phyloP scores from a whole-genome alignment of 1,140 invertebrate genomes.

The Neotoxoptera formosana region DNA sequence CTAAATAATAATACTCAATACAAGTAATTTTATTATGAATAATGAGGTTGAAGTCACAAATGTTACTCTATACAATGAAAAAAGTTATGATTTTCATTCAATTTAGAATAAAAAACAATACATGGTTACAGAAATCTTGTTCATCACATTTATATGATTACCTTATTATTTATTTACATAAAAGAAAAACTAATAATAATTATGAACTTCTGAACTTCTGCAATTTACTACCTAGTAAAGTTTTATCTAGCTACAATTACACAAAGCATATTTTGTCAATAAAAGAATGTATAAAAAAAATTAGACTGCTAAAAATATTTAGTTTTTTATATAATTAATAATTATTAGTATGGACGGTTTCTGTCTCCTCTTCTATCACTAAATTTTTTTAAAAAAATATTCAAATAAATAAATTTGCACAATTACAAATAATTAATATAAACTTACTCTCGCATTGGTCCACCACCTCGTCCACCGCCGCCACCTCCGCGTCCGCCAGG shows the following conservation, averaged over 20 bases:
- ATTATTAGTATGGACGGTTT: constrained; percentile 53
- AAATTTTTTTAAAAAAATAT: not conserved
- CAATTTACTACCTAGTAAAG: constrained; percentile 2
- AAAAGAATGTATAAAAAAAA: constrained; percentile 48
- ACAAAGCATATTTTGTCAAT: constrained; percentile 43
- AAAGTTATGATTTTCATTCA: not conserved
- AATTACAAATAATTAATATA: not conserved
- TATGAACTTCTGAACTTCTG: constrained; percentile 26
- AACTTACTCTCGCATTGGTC: constrained; percentile 59
- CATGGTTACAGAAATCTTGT: constrained; percentile 46
- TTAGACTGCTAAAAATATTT: constrained; percentile 16
- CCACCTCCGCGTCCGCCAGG: constrained; percentile 42
- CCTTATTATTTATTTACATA: constrained; percentile 53
- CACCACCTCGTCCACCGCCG: constrained; percentile 56
- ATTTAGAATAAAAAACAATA: constrained; percentile 38
- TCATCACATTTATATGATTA: constrained; percentile 45
- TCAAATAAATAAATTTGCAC: not conserved
- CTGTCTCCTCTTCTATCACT: constrained; percentile 57
- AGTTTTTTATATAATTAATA: constrained; percentile 15
- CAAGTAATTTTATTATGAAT: constrained; percentile 40
- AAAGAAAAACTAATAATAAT: constrained; percentile 42
- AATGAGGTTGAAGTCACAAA: constrained; percentile 35
- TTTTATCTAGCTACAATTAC: constrained; percentile 47
- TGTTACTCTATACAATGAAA: constrained; percentile 1
- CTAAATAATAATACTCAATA: constrained; percentile 8